These are phyloP conservation scores for Boulengerochromis microlepis DNA, from an alignment of 2,113 vertebrate genomes.

Conservation along the genomic window DNA sequence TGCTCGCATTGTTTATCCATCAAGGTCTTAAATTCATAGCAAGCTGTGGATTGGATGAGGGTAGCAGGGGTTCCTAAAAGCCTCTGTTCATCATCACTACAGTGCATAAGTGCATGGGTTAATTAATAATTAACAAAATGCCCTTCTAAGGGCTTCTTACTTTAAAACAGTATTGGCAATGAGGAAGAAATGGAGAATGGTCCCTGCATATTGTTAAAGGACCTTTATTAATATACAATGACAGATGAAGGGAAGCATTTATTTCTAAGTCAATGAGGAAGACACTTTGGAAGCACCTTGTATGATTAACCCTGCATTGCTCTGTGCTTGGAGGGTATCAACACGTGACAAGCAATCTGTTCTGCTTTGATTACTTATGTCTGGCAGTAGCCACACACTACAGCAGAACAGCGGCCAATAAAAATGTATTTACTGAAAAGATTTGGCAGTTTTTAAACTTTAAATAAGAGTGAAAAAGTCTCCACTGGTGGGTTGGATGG, in stretches of 20 bases:
- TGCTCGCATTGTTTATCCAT: slow-evolving; percentile 9
- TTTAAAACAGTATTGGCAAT: slow-evolving; percentile 14
- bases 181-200: background rate
- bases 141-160: slow-evolving; percentile 7
- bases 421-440: background rate
- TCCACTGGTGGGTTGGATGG: background rate
- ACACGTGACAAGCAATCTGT: background rate
- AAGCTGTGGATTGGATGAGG: background rate
- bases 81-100: background rate
- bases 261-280: slow-evolving; percentile 24
- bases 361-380: background rate
- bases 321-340: background rate
- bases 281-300: slow-evolving; percentile 6
- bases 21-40: background rate
- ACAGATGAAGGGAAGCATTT: slow-evolving; percentile 2
- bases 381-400: background rate
- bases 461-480: background rate
- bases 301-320: background rate
- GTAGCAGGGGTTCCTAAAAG: background rate
- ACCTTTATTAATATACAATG: slow-evolving; percentile 45
- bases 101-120: slow-evolving; percentile 18
- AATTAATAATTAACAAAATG: slow-evolving; percentile 56
- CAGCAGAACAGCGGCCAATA: background rate
- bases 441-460: background rate
- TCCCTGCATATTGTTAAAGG: slow-evolving; percentile 12